phyloP scores from a whole-genome alignment of 2,888 invertebrate genomes.

The Amblyjoppa fuscipennis region DNA sequence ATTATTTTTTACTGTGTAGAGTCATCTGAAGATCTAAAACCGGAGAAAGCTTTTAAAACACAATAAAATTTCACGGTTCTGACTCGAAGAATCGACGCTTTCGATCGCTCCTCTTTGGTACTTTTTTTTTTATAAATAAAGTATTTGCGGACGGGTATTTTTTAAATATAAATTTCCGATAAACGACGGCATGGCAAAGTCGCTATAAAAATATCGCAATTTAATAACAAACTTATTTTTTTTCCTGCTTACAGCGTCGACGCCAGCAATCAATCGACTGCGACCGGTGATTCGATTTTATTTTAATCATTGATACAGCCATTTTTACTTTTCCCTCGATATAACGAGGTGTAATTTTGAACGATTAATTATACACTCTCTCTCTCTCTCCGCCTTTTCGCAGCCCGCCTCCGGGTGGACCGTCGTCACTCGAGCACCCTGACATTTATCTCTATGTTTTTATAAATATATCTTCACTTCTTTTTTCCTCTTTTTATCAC shows the following conservation, averaged over 20 bases:
- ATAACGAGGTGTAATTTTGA: neutral
- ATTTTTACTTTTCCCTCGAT: neutral
- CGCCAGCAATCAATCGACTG: neutral
- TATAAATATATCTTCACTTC: neutral
- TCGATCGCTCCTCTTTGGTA: no score
- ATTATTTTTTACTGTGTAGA: neutral
- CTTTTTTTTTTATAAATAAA: no score
- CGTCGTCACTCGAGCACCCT: neutral
- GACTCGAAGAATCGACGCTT: no score
- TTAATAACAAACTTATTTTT: neutral
- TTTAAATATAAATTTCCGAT: no score
- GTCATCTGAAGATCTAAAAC: neutral
- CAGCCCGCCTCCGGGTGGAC: neutral
- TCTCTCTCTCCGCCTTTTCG: neutral
- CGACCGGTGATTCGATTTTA: neutral
- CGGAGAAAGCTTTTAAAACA: neutral
- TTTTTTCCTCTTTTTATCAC: neutral
- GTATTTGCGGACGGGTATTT: no score
- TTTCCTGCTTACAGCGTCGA: neutral
- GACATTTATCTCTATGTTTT: constrained; percentile 7
- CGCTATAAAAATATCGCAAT: neutral
- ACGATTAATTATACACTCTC: neutral
- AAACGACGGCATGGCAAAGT: neutral
- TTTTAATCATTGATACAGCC: neutral
- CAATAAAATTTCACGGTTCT: neutral